Evolutionary conservation across 2,113 vertebrate species (phyloP).

Genomic region (Ailuropoda melanoleuca): DNA sequence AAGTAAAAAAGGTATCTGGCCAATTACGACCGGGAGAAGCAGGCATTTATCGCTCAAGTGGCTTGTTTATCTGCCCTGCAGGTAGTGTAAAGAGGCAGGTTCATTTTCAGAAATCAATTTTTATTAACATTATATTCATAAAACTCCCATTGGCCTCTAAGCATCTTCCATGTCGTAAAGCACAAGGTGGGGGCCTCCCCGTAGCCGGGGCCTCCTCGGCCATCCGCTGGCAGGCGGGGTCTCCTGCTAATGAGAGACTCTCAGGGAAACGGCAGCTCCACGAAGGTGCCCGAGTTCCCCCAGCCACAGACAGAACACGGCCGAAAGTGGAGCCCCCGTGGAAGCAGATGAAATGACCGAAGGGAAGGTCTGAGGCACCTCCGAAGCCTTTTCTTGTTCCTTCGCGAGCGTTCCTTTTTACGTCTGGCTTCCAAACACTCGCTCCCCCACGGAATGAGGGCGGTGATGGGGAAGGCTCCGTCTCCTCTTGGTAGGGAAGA

Average conservation of each 20-base stretch:
- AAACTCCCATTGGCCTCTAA: slow-evolving; percentile 60
- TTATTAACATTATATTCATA: slow-evolving; percentile 72
- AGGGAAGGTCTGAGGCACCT: background rate
- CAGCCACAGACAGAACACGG: accelerated
- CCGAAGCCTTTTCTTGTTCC: no score
- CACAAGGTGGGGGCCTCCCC: accelerated
- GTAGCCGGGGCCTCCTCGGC: background rate
- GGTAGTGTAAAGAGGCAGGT: slow-evolving; percentile 77
- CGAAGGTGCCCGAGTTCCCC: accelerated
- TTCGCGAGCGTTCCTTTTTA: background rate
- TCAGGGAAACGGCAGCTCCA: accelerated
- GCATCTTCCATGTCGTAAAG: background rate
- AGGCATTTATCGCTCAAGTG: slow-evolving; percentile 78
- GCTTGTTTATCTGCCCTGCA: slow-evolving; percentile 80
- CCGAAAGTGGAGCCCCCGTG: no score
- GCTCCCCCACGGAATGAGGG: accelerated
- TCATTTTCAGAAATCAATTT: slow-evolving; percentile 79
- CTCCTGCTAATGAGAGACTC: no score
- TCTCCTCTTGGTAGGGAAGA: no score
- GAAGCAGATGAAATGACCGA: accelerated
- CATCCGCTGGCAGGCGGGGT: background rate
- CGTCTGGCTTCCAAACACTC: background rate
- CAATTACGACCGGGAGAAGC: slow-evolving; percentile 78
- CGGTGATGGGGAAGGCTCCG: accelerated
- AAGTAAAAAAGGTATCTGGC: slow-evolving; percentile 82